Conservation (phyloP, 2,113 vertebrate genomes). For the Passer montanus region DNA sequence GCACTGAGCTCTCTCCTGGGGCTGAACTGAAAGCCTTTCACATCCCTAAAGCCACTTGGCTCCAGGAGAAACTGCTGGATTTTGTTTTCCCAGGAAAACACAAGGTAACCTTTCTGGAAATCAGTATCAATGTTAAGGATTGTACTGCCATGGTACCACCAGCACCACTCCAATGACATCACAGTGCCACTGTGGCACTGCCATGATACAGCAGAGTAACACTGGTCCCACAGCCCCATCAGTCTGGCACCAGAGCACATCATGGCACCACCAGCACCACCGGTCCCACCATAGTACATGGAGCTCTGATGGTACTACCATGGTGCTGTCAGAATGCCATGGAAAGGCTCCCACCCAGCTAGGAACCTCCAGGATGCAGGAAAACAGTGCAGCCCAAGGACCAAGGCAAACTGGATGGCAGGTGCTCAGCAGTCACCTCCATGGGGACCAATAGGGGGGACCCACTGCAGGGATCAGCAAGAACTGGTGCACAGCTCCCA, state of each 20-base stretch:
- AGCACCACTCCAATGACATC: not conserved
- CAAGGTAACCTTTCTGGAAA: not conserved
- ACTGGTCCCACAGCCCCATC: not conserved
- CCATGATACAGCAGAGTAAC: not conserved
- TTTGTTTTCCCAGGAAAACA: not conserved
- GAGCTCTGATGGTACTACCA: not conserved
- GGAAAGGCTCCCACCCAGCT: not conserved
- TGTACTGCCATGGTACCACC: not conserved
- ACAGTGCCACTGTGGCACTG: not conserved
- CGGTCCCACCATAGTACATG: not conserved
- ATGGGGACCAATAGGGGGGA: fast-evolving
- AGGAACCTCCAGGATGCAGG: not conserved
- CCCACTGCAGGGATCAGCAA: not conserved
- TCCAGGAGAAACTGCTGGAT: not conserved
- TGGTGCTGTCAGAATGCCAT: not conserved
- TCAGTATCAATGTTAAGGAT: not conserved
- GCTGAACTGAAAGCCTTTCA: not conserved
- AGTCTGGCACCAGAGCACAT: not conserved
- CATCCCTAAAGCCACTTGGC: not conserved
- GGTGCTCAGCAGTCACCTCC: not conserved
- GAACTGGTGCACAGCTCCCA: not conserved
- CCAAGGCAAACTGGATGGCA: not conserved
- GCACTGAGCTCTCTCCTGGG: not conserved
- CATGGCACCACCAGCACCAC: not conserved
- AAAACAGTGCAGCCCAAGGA: not conserved